A percentile compares a stretch with the other conserved stretches of the same genome.
Conservation (phyloP, 2,797 vertebrate species). For the Botia almorhae region DNA sequence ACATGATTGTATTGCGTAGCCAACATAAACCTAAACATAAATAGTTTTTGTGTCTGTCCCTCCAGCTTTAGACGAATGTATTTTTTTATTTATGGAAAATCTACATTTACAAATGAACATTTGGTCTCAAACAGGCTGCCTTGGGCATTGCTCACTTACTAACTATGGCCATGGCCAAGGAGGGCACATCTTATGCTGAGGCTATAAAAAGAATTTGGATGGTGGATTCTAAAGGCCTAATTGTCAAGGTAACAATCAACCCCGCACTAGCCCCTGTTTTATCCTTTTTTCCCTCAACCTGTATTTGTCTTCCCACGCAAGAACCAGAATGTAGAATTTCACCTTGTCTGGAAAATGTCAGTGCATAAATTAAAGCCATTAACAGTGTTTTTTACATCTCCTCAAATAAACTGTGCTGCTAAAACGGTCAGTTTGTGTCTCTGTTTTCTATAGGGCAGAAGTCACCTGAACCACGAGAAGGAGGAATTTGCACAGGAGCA, state of each 20-base stretch:
- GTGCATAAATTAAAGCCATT: slow-evolving; percentile 7
- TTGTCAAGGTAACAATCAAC: slow-evolving; percentile 86
- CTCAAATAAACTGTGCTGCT: not conserved
- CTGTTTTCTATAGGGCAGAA: slow-evolving; percentile 78
- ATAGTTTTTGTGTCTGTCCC: too few species aligned
- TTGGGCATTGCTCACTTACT: slow-evolving; percentile 93
- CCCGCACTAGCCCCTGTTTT: slow-evolving; percentile 8
- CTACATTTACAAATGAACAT: not conserved
- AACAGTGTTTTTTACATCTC: not conserved
- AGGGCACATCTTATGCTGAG: slow-evolving; percentile 83
- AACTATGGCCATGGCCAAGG: slow-evolving; percentile 95
- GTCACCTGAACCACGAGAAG: slow-evolving; percentile 92
- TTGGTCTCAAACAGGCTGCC: slow-evolving; percentile 82
- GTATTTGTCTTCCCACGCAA: slow-evolving; percentile 26
- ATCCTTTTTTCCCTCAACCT: slow-evolving; percentile 20
- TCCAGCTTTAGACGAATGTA: not conserved
- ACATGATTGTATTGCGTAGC: too few species aligned
- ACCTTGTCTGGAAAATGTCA: slow-evolving; percentile 21
- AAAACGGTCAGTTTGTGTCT: slow-evolving; percentile 8
- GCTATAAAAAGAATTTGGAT: slow-evolving; percentile 94
- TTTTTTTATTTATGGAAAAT: not conserved
- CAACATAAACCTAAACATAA: too few species aligned
- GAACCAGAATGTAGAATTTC: slow-evolving; percentile 8
- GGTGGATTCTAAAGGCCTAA: slow-evolving; percentile 95
- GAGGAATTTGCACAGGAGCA: slow-evolving; percentile 93